Evolutionary conservation across 2,888 invertebrate species (phyloP).

Genomic region (Ommatoiulus sabulosus): DNA sequence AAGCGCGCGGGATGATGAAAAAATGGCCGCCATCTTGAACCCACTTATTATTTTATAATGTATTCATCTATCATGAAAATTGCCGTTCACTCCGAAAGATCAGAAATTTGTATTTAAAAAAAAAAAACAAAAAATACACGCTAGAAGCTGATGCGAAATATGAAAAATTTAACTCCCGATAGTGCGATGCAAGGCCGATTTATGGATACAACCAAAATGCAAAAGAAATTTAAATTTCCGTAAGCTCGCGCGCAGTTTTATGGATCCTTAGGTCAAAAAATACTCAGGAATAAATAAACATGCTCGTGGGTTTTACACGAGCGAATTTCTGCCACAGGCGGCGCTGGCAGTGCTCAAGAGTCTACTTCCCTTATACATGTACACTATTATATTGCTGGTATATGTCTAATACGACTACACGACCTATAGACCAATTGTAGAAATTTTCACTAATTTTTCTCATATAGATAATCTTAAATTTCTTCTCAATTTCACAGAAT

Average conservation of each 20-base stretch:
- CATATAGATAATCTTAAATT: no score
- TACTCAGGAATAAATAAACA: background rate
- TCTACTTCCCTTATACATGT: background rate
- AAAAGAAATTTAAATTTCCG: conserved; percentile 17
- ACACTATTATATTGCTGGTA: no score
- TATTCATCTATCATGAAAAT: conserved; percentile 38
- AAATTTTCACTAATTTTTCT: no score
- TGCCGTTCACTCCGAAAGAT: conserved; percentile 26
- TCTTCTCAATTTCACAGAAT: no score
- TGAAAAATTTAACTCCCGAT: background rate
- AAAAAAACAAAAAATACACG: background rate
- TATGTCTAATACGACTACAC: no score
- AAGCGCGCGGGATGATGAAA: background rate
- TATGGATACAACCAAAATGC: conserved; percentile 1
- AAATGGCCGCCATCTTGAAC: background rate
- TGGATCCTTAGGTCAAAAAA: background rate
- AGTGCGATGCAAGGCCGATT: background rate
- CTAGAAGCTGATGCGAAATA: background rate
- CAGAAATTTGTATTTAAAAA: background rate
- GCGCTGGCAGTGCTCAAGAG: background rate
- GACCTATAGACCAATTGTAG: no score
- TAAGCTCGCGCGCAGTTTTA: background rate
- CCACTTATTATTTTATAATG: conserved; percentile 21
- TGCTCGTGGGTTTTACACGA: background rate
- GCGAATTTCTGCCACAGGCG: background rate